A percentile compares a stretch with the other conserved stretches of the same genome.
These are phyloP conservation scores for Syngnathoides biaculeatus DNA, from an alignment of 2,113 vertebrate genomes.

Conservation along the genomic window DNA sequence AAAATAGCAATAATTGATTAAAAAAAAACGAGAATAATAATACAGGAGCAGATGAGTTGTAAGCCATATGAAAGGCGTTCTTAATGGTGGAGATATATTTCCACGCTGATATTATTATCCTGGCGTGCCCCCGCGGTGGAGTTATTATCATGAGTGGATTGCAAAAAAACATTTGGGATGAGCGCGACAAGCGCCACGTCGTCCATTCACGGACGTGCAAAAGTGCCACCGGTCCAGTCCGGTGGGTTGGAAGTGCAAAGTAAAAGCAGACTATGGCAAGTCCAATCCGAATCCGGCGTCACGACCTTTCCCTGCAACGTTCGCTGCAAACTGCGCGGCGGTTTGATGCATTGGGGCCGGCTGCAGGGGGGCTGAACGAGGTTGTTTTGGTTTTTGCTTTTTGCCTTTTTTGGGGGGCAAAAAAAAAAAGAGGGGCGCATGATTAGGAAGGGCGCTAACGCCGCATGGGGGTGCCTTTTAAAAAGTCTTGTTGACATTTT, in stretches of 20 bases:
- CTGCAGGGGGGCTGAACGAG: conserved; percentile 52
- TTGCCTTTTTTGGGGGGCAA: too few species aligned
- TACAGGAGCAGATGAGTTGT: conserved; percentile 16
- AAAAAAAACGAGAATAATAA: conserved; percentile 33
- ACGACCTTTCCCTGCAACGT: too few species aligned
- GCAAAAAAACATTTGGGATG: conserved; percentile 65
- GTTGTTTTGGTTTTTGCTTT: too few species aligned
- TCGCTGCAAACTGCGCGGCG: conserved; percentile 49
- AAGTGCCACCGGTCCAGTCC: too few species aligned
- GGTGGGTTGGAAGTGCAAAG: too few species aligned
- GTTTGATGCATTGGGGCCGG: too few species aligned
- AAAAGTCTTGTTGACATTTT: conserved; percentile 69
- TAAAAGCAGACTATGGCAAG: background rate
- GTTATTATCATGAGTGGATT: conserved; percentile 67
- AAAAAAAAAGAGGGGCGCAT: conserved; percentile 54
- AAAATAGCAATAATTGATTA: conserved; percentile 64
- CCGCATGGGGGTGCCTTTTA: conserved; percentile 52
- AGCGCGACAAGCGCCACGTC: conserved; percentile 57
- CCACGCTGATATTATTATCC: conserved; percentile 53
- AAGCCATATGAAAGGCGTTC: conserved; percentile 65
- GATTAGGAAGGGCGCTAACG: background rate
- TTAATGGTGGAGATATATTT: conserved; percentile 66
- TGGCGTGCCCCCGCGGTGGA: conserved; percentile 23
- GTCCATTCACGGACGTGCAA: conserved; percentile 21
- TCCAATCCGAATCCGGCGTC: too few species aligned